A percentile compares a stretch with the other conserved stretches of the same genome.
Conservation (phyloP, 2,888 invertebrate genomes). For the Drosophila anomalipes region DNA sequence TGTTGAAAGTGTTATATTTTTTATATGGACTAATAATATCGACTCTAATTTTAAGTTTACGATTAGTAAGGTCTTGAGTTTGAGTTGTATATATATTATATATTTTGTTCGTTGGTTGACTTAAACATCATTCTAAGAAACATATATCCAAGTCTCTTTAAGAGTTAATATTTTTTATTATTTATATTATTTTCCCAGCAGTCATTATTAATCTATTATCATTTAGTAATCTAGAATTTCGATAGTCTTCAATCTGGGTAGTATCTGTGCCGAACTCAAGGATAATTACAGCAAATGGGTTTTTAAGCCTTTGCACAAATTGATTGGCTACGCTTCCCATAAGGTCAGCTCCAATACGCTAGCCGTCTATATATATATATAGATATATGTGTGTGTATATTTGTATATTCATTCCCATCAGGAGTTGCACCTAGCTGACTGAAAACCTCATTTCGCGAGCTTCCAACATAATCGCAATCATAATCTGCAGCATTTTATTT, state of each 20-base stretch:
- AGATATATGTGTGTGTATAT: background rate
- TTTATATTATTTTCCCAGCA: background rate
- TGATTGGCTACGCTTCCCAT: conserved; percentile 43
- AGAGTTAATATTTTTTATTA: background rate
- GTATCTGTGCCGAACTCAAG: background rate
- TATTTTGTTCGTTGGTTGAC: too few species aligned
- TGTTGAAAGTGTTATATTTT: background rate
- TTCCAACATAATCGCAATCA: conserved; percentile 80
- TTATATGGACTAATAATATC: background rate
- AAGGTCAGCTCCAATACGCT: conserved; percentile 38
- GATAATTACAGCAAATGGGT: conserved; percentile 22
- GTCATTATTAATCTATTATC: background rate
- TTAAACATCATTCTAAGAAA: background rate
- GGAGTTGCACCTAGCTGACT: background rate
- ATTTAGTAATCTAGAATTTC: background rate
- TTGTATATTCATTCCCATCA: conserved; percentile 36
- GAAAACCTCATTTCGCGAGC: conserved; percentile 60
- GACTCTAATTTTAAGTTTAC: rapidly evolving
- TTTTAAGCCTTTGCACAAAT: conserved; percentile 30
- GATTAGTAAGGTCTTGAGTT: too few species aligned
- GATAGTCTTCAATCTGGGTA: background rate
- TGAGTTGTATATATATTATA: background rate
- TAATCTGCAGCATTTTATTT: conserved; percentile 84
- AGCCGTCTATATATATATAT: background rate
- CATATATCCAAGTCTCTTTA: background rate